phyloP scores from a whole-genome alignment of 2,797 vertebrate genomes.

The Cynodonichthys magdalenae region DNA sequence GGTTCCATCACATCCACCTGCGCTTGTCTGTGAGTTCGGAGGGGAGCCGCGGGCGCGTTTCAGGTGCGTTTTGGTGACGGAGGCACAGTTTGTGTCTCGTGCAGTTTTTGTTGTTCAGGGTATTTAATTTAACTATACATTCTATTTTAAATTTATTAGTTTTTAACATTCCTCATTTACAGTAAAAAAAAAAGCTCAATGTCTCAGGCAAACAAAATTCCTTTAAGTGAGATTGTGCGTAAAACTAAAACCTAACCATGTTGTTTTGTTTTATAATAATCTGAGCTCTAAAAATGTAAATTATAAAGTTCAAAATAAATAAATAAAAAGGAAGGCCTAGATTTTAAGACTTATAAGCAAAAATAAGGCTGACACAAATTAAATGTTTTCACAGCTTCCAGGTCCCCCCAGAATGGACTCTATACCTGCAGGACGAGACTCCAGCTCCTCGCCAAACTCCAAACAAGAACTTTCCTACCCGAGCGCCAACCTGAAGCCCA shows the following conservation, averaged over 20 bases:
- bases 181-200: neutral
- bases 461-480: constrained; percentile 93
- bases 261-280: no score
- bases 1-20: constrained; percentile 29
- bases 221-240: neutral
- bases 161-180: neutral
- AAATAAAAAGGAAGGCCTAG: neutral
- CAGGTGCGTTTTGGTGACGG: constrained; percentile 64
- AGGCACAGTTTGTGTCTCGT: neutral
- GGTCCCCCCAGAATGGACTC: constrained; percentile 90
- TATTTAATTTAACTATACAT: neutral
- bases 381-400: constrained; percentile 56
- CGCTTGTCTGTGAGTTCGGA: constrained; percentile 35
- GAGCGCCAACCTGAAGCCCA: constrained; percentile 89
- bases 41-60: constrained; percentile 50
- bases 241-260: neutral
- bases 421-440: constrained; percentile 90
- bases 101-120: neutral
- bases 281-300: no score
- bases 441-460: constrained; percentile 89
- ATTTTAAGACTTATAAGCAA: no score
- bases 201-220: neutral
- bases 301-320: no score
- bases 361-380: constrained; percentile 10
- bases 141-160: neutral